Evolutionary conservation across 2,888 invertebrate species (phyloP), one percentile per base, ranked within the genome.

Genomic region (Xestia sexstrigata): DNA sequence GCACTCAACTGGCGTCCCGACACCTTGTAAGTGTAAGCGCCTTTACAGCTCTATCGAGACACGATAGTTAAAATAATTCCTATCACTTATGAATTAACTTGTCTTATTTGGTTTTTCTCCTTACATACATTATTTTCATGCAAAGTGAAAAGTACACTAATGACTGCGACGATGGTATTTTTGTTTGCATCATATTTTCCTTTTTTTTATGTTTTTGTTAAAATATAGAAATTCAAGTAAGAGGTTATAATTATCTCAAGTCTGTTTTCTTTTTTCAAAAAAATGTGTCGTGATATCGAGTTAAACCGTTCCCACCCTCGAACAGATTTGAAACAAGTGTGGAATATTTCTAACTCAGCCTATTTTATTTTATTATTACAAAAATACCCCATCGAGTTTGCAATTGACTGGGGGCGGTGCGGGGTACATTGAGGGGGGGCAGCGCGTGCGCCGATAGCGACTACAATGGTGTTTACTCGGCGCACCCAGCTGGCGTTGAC

Each of bases 401-500:
- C 35, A 35, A 35, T 35, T 35, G 35, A 30, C 17, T 26, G 23
- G 7, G 39, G 8, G 72, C n/a, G 30, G 47, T 49, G 65, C 39
- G 67, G 58, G 39, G 49, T 42, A 2, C 23, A 20, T 7, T 49
- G 35, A 68, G 55, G 39, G 58, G 74, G 45, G n/a, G 72, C 15
- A 67, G 70, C 55, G 42, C 47, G 55, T 74, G 73, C 74, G 65
- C 70, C 81, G 85, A 87, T 87, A 86, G 75, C 82, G 69, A 82
- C 79, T 66, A 91, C 91, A 91, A 91, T 91, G 86, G 86, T 91
- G 91, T 91, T 91, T 91, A 90, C 83, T 71, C 20, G 62, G 13
- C 60, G 69, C 35, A 58, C 70, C 85, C 74, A 79, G 78, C 87
- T 77, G 82, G 86, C 85, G 82, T 85, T 89, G 87, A 88, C 79